These are phyloP conservation scores for Cephalopholis sonnerati DNA, from an alignment of 2,113 vertebrate species.

Conservation along the genomic window DNA sequence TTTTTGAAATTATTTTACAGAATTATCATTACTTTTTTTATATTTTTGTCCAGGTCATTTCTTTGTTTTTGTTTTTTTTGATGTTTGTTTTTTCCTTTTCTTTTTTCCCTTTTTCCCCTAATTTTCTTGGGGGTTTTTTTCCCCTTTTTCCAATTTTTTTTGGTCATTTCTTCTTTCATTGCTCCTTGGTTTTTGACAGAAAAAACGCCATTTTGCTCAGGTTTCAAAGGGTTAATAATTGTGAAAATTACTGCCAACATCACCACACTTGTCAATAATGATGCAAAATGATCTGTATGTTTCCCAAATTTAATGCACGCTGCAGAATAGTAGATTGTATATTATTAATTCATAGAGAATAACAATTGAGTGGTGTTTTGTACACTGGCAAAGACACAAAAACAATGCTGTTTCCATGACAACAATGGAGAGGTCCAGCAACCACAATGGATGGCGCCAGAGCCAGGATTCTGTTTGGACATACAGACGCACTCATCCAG, in stretches of 20 bases:
- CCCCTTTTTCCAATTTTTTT: too few relatives aligned
- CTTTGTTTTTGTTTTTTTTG: too few relatives aligned
- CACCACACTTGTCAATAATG: background rate
- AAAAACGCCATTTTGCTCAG: too few relatives aligned
- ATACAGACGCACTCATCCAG: background rate
- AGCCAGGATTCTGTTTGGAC: background rate
- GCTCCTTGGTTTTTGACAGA: too few relatives aligned
- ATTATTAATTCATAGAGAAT: background rate
- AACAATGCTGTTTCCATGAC: constrained; percentile 16
- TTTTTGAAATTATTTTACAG: too few relatives aligned
- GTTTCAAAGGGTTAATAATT: too few relatives aligned
- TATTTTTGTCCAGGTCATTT: too few relatives aligned
- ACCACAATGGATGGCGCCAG: background rate
- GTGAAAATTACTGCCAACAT: background rate
- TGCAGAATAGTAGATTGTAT: background rate
- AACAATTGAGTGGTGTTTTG: background rate
- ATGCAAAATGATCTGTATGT: background rate
- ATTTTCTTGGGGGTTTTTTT: too few relatives aligned
- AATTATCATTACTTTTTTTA: too few relatives aligned
- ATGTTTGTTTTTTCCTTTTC: too few relatives aligned
- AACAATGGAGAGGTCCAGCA: constrained; percentile 3
- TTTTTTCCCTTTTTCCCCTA: too few relatives aligned
- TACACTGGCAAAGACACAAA: background rate
- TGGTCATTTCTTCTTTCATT: too few relatives aligned
- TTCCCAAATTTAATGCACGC: background rate